Conservation (phyloP, 2,113 vertebrate species). For the Melanerpes formicivorus region DNA sequence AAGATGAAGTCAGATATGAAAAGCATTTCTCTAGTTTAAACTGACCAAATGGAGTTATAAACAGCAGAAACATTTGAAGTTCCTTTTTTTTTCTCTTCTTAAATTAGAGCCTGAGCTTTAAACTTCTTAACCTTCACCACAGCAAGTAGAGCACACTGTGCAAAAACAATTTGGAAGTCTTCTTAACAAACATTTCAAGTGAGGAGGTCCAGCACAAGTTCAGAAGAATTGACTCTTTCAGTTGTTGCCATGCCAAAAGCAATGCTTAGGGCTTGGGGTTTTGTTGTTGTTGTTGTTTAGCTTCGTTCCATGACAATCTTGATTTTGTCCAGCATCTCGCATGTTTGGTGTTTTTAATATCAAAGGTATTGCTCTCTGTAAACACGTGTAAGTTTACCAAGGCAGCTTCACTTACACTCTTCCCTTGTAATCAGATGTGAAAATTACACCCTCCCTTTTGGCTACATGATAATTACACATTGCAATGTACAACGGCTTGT, state of each 20-base stretch:
- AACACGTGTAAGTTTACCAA: conserved; percentile 82
- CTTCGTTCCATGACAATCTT: conserved; percentile 45
- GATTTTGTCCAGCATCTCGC: conserved; percentile 62
- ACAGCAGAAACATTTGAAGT: conserved; percentile 32
- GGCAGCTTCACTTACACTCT: conserved; percentile 82
- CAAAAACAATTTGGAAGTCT: conserved; percentile 37
- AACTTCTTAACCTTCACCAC: conserved; percentile 22
- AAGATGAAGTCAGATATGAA: conserved; percentile 55
- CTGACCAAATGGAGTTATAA: conserved; percentile 34
- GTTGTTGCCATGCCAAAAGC: conserved; percentile 43
- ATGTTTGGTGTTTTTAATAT: conserved; percentile 78
- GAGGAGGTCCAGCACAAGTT: conserved; percentile 37
- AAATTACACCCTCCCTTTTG: conserved; percentile 92
- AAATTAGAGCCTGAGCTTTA: conserved; percentile 4
- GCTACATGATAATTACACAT: conserved; percentile 93
- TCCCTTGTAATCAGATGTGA: conserved; percentile 93
- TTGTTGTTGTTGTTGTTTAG: conserved; percentile 35
- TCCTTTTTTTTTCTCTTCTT: not conserved
- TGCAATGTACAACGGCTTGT: conserved; percentile 83
- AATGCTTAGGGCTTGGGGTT: conserved; percentile 19
- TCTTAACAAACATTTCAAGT: conserved; percentile 51
- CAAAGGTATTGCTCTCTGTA: conserved; percentile 84
- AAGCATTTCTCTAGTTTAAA: conserved; percentile 66
- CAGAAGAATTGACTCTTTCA: conserved; percentile 59
- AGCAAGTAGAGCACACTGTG: not conserved